Conservation (phyloP, 53 echinoderm and acorn worm species). For the Holothuria scabra region DNA sequence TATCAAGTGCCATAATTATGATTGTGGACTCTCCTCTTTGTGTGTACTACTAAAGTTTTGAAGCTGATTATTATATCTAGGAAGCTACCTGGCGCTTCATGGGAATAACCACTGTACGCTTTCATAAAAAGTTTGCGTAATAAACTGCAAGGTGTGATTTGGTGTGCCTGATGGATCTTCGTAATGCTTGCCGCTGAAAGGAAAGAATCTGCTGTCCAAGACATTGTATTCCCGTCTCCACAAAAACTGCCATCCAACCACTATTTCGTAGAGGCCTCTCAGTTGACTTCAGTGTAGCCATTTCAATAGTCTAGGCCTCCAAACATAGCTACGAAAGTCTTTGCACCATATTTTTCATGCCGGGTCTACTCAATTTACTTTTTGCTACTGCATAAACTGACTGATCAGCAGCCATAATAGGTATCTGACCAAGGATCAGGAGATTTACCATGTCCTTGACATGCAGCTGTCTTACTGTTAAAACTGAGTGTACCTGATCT, state of each 20-base stretch:
- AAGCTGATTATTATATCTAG: background rate
- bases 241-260: constrained; percentile 47
- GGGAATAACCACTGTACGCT: background rate
- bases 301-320: constrained; percentile 52
- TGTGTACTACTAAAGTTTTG: constrained; percentile 45
- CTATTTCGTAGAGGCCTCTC: constrained; percentile 38
- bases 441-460: constrained; percentile 10
- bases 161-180: constrained; percentile 42
- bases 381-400: constrained; percentile 47
- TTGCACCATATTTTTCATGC: constrained; percentile 53
- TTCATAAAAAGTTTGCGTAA: constrained; percentile 23
- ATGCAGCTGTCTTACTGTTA: background rate
- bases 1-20: constrained; percentile 11
- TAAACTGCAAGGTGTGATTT: constrained; percentile 20
- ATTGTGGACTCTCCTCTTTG: constrained; percentile 22
- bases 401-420: constrained; percentile 49
- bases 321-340: constrained; percentile 49
- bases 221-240: constrained; percentile 35
- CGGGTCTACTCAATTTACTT: constrained; percentile 59
- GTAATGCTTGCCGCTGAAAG: constrained; percentile 44
- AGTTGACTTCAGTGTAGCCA: constrained; percentile 32
- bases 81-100: background rate
- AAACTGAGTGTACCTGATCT: background rate
- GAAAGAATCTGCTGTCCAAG: constrained; percentile 53
- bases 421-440: constrained; percentile 46